A percentile compares a stretch with the other conserved stretches of the same genome.
Evolutionary conservation across 2,888 invertebrate species (phyloP).

Genomic region (Scaptodrosophila latifasciaeformis): DNA sequence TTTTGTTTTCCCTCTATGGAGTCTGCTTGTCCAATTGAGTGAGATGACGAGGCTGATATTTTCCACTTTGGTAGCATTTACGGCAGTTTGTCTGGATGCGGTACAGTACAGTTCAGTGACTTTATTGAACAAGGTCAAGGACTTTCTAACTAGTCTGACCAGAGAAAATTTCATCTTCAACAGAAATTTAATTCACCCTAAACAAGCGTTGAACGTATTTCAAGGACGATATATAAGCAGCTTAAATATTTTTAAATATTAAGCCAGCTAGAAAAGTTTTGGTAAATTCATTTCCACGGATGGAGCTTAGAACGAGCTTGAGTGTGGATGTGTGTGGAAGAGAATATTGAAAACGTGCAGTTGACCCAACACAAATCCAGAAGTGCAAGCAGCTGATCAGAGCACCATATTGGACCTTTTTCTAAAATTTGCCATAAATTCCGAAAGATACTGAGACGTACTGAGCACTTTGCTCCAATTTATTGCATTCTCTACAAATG

Average conservation of each 20-base stretch:
- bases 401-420: constrained; percentile 50
- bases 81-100: constrained; percentile 54
- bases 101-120: constrained; percentile 41
- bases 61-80: constrained; percentile 40
- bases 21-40: constrained; percentile 26
- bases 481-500: too few species aligned
- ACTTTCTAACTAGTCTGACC: constrained; percentile 2
- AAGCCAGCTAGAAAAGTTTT: constrained; percentile 22
- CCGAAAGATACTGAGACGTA: constrained; percentile 13
- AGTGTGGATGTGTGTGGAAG: neutral
- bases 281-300: too few species aligned
- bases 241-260: constrained; percentile 49
- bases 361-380: too few species aligned
- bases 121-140: constrained; percentile 33
- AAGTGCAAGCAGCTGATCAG: constrained; percentile 38
- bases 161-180: too few species aligned
- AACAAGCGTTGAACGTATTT: constrained; percentile 12
- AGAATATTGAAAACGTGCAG: neutral
- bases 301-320: too few species aligned
- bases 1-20: neutral
- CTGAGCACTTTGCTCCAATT: neutral
- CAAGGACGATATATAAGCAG: constrained; percentile 47
- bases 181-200: too few species aligned
- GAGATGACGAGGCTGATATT: constrained; percentile 42
- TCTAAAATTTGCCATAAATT: constrained; percentile 47